Percentiles rank a stretch among this genome's conserved stretches.
phyloP scores from a whole-genome alignment of 2,888 invertebrate genomes.

The Tholera decimalis region DNA sequence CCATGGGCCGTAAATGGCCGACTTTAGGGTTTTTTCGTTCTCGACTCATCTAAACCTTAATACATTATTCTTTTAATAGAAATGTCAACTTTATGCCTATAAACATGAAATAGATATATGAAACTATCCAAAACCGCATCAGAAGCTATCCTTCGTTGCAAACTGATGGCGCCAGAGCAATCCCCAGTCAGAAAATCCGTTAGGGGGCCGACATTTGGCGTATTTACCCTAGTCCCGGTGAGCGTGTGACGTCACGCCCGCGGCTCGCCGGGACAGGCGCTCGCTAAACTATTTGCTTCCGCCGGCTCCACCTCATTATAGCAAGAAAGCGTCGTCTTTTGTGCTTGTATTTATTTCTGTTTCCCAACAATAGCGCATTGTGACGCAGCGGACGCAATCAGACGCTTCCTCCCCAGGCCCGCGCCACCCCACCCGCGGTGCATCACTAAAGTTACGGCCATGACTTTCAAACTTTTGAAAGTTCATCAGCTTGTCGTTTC shows the following conservation, averaged over 20 bases:
- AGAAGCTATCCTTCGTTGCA: too few relatives aligned
- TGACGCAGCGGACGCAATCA: conserved; percentile 66
- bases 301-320: conserved; percentile 58
- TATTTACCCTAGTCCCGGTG: too few relatives aligned
- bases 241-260: conserved; percentile 8
- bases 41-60: too few relatives aligned
- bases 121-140: too few relatives aligned
- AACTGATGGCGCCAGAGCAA: too few relatives aligned
- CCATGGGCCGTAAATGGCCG: too few relatives aligned
- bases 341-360: conserved; percentile 62
- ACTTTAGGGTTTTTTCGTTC: too few relatives aligned
- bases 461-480: not conserved
- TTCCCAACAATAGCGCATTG: conserved; percentile 65
- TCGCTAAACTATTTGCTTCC: conserved; percentile 54
- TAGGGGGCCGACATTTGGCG: too few relatives aligned
- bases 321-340: conserved; percentile 61
- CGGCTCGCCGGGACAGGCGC: conserved; percentile 19
- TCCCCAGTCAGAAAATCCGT: too few relatives aligned
- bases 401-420: not conserved
- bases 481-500: not conserved
- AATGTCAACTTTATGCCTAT: too few relatives aligned
- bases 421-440: not conserved
- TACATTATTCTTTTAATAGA: too few relatives aligned
- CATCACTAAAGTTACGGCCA: not conserved
- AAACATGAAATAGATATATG: too few relatives aligned